Conservation (phyloP, 2,888 invertebrate species). For the Callyntrura sp. region DNA sequence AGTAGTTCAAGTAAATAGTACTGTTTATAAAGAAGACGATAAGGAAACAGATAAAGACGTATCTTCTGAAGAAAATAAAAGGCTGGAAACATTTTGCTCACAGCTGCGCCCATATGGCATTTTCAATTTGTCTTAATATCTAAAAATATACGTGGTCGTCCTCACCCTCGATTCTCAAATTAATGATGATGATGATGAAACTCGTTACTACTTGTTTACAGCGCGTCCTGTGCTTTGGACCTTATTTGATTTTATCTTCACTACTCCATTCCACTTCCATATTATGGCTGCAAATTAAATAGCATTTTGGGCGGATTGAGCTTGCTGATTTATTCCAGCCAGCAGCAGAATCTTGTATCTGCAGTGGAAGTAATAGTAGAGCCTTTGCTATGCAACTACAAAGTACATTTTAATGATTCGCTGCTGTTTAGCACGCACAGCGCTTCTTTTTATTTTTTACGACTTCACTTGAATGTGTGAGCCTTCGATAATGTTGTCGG, state of each 20-base stretch:
- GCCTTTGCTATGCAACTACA: too few relatives aligned
- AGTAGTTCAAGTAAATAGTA: too few relatives aligned
- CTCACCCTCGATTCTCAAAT: neutral
- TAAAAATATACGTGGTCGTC: neutral
- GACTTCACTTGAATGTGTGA: too few relatives aligned
- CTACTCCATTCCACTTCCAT: too few relatives aligned
- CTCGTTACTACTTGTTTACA: neutral
- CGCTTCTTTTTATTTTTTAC: too few relatives aligned
- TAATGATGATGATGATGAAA: neutral
- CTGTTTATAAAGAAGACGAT: neutral
- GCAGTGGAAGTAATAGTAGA: too few relatives aligned
- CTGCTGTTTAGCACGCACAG: too few relatives aligned
- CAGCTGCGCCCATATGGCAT: slow-evolving; percentile 33
- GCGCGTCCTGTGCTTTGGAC: neutral
- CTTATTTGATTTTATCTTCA: neutral
- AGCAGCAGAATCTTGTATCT: too few relatives aligned
- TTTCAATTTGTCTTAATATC: neutral
- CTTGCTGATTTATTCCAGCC: too few relatives aligned
- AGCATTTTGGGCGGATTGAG: too few relatives aligned
- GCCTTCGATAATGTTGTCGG: neutral
- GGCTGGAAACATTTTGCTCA: slow-evolving; percentile 5
- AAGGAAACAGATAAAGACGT: neutral
- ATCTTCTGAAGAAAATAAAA: neutral
- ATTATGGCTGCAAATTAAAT: too few relatives aligned
- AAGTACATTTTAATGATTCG: too few relatives aligned